phyloP scores from a whole-genome alignment of 2,113 vertebrate genomes.

The Poeciliopsis retropinna region DNA sequence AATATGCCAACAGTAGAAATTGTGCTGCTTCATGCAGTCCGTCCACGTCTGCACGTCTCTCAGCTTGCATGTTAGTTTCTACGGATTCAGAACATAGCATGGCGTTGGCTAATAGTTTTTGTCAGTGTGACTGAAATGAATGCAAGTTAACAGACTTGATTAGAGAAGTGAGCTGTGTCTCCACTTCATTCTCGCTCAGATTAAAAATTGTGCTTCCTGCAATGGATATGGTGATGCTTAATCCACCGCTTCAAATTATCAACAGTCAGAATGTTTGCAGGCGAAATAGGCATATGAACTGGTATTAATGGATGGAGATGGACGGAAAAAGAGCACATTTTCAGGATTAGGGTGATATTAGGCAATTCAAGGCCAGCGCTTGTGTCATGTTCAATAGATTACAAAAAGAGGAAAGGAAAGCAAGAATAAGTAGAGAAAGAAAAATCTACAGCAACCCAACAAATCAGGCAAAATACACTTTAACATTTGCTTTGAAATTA shows the following conservation, averaged over 20 bases:
- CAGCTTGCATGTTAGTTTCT: background rate
- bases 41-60: conserved; percentile 36
- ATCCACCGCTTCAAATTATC: conserved; percentile 52
- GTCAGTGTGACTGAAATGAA: conserved; percentile 65
- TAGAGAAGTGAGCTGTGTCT: no score
- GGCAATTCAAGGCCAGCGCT: conserved; percentile 2
- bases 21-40: conserved; percentile 16
- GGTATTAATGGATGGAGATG: conserved; percentile 50
- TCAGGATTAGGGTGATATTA: conserved; percentile 17
- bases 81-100: conserved; percentile 3
- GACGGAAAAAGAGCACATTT: conserved; percentile 33
- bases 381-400: conserved; percentile 12
- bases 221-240: background rate
- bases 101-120: conserved; percentile 51
- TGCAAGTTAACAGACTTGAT: conserved; percentile 2
- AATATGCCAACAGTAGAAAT: conserved; percentile 5
- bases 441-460: no score
- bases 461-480: no score
- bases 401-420: no score
- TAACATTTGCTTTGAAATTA: no score
- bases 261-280: conserved; percentile 49
- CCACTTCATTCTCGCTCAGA: no score
- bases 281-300: conserved; percentile 51
- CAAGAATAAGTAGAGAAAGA: no score
- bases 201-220: no score